phyloP scores from a whole-genome alignment of 2,113 vertebrate species.

The Etheostoma cragini region DNA sequence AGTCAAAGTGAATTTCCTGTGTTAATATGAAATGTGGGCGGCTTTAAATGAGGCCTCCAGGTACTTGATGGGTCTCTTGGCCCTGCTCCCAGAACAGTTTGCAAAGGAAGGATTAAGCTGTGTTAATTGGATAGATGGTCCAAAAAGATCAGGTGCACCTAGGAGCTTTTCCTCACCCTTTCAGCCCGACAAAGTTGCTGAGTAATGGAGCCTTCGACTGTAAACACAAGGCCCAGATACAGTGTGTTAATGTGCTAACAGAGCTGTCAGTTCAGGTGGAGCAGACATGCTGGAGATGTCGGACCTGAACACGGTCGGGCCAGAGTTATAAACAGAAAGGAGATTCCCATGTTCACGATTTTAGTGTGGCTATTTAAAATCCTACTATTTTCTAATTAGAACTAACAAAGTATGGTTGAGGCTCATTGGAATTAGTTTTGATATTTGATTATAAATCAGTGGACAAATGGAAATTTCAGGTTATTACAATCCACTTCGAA shows the following conservation, averaged over 20 bases:
- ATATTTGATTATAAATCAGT: no score
- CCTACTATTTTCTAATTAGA: no score
- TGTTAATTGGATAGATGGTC: slow-evolving; percentile 76
- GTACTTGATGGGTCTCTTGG: slow-evolving; percentile 44
- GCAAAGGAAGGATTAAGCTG: slow-evolving; percentile 72
- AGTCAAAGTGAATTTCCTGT: slow-evolving; percentile 25
- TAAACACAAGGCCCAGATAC: slow-evolving; percentile 49
- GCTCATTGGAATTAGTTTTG: no score
- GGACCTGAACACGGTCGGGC: slow-evolving; percentile 7
- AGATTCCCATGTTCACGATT: not conserved
- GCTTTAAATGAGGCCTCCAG: slow-evolving; percentile 47
- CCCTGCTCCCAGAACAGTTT: slow-evolving; percentile 69
- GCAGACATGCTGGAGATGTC: not conserved
- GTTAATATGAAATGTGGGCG: slow-evolving; percentile 12
- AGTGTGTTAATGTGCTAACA: slow-evolving; percentile 58
- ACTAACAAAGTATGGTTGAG: no score
- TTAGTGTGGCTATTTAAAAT: no score
- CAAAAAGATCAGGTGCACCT: slow-evolving; percentile 66
- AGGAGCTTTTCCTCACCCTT: slow-evolving; percentile 43
- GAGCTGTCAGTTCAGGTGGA: slow-evolving; percentile 27
- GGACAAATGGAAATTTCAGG: no score
- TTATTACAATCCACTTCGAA: no score
- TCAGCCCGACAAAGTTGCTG: slow-evolving; percentile 3
- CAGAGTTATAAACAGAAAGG: slow-evolving; percentile 4
- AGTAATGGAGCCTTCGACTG: slow-evolving; percentile 45